Base-by-base conservation (phyloP, 2,888 invertebrate genomes). In the Globia sparganii region DNA sequence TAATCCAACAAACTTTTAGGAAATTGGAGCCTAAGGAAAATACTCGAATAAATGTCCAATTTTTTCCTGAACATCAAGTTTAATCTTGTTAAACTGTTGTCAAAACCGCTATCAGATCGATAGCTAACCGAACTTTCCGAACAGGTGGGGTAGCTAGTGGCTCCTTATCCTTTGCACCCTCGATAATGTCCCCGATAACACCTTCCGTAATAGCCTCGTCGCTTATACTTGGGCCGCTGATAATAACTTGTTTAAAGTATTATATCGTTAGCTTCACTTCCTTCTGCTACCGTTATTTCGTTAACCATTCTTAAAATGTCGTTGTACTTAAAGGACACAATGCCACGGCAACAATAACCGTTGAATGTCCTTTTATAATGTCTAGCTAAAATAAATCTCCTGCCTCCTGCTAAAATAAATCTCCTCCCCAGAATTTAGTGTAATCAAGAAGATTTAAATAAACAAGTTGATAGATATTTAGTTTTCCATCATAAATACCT, bases 181-280 rank as follows among this genome's bases (percentile, higher is more conserved):
- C 81, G 90, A 89, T 91, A 81, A 89, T 88, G 80, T 85, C 78
- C 72, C 80, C 81, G 91, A 91, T 91, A 91, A 90, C 87, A 86
- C 89, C 87, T 87, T 81, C 87, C 90, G 86, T 91, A 91, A 91
- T 90, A 90, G 84, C 89, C 73, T 78, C 74, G 80, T 85, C 88
- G 89, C 85, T 89, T 89, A 86, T 88, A 90, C 90, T 86, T 88
- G 80, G 87, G 87, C 85, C 84, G 78, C 83, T 83, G 82, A 80
- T 90, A 88, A 91, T 88, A 87, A 89, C 84, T 85, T 79, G 83
- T 81, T 87, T 77, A n/a, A 88, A 87, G 86, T 85, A 83, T 85
- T 81, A 85, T 84, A 87, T 83, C 75, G 73, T 85, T 83, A 81
- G 80, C 79, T 82, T 86, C 84, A 84, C 75, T 78, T 85, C 67